Percentiles rank a stretch among this genome's conserved stretches.
These are phyloP conservation scores for Philereme vetulata DNA, from an alignment of 2,888 invertebrate species.

Conservation along the genomic window DNA sequence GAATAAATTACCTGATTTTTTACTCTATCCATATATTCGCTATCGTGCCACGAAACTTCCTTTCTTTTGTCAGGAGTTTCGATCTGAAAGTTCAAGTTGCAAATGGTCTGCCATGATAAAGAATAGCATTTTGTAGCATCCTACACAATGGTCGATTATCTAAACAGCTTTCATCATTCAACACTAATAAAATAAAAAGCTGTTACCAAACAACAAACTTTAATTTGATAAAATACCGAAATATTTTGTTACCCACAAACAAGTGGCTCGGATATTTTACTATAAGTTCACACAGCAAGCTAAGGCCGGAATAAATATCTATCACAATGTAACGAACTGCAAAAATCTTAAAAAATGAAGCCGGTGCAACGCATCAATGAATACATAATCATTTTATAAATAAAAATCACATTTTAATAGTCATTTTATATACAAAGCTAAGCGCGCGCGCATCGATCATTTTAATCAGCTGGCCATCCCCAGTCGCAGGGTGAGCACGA, in stretches of 20 bases:
- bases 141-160: no score
- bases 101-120: no score
- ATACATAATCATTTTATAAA: slow-evolving; percentile 29
- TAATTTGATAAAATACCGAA: slow-evolving; percentile 38
- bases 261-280: slow-evolving; percentile 20
- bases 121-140: no score
- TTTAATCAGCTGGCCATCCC: slow-evolving; percentile 59
- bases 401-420: slow-evolving; percentile 45
- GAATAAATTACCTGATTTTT: slow-evolving; percentile 44
- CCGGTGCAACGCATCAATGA: slow-evolving; percentile 13
- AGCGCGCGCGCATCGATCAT: slow-evolving; percentile 52
- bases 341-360: slow-evolving; percentile 28
- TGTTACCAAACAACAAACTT: slow-evolving; percentile 18
- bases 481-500: slow-evolving; percentile 38
- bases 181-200: slow-evolving; percentile 14
- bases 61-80: slow-evolving; percentile 42
- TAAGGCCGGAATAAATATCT: slow-evolving; percentile 28
- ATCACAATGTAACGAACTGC: slow-evolving; percentile 24
- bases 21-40: slow-evolving; percentile 46
- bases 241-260: slow-evolving; percentile 29
- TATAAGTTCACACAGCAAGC: slow-evolving; percentile 19
- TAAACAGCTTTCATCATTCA: no score
- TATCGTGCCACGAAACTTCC: slow-evolving; percentile 53
- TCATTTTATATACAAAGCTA: slow-evolving; percentile 66
- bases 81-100: no score